Evolutionary conservation across 1,140 invertebrate genomes (phyloP).

Genomic region (Drosophila truncata): DNA sequence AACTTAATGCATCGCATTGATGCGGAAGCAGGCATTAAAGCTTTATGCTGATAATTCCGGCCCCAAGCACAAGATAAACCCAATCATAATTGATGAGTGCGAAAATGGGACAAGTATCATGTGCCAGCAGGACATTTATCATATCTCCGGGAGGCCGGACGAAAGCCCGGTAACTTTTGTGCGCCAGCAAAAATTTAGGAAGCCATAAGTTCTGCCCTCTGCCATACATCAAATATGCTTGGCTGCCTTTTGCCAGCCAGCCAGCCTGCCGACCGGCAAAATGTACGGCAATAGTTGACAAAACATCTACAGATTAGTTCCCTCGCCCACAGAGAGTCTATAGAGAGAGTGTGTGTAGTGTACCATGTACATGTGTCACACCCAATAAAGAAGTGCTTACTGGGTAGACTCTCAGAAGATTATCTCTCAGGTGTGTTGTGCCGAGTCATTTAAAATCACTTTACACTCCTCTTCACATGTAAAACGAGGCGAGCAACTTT

Average conservation of each 20-base stretch:
- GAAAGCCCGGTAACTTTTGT: conserved; percentile 18
- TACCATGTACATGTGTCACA: conserved; percentile 33
- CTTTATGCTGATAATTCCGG: conserved; percentile 31
- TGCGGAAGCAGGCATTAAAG: conserved; percentile 47
- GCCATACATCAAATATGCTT: conserved; percentile 61
- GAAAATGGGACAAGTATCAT: conserved; percentile 48
- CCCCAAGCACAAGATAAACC: conserved; percentile 33
- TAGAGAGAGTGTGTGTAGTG: conserved; percentile 4
- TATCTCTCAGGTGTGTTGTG: conserved; percentile 26
- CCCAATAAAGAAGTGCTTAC: conserved; percentile 35
- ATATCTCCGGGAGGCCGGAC: conserved; percentile 16
- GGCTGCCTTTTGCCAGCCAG: conserved; percentile 21
- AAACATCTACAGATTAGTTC: conserved; percentile 46
- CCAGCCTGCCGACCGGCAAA: conserved; percentile 15
- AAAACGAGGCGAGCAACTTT: conserved; percentile 5
- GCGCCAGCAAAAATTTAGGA: conserved; percentile 29
- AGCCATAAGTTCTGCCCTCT: conserved; percentile 30
- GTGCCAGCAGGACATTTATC: conserved; percentile 57
- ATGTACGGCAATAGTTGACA: conserved; percentile 46
- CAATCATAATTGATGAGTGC: conserved; percentile 68
- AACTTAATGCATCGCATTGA: conserved; percentile 26
- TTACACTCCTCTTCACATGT: conserved; percentile 2
- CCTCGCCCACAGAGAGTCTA: conserved; percentile 4
- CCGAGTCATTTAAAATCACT: conserved; percentile 38
- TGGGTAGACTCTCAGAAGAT: conserved; percentile 9